Base-by-base conservation (phyloP, 2,113 vertebrate species). In the Channa maculata region DNA sequence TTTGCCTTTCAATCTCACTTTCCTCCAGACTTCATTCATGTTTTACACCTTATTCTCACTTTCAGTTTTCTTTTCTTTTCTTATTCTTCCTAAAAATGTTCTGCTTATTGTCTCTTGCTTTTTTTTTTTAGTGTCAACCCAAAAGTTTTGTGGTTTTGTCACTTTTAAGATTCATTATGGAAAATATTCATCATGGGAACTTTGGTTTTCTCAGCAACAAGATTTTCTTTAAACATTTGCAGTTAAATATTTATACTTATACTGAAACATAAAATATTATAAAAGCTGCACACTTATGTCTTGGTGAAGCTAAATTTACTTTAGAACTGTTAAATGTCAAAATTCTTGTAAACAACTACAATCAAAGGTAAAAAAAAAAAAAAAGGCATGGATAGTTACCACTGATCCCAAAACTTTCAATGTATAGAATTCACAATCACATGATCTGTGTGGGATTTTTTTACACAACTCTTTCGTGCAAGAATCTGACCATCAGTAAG, bases 21-120 rank as follows among this genome's bases (percentile, higher is more conserved):
- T 66, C 14, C 3, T 60, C 12, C 38, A 44, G 2, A 45, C 4
- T 9, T 65, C 6, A 53, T 65, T 79, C 6, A 51, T 3, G 2
- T 41, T 60, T 12, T 15, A 59, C 55, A 39, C 6, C 2, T 34
- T 33, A 24, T 45, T 83, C n/a, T 77, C 43, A 36, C 57, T 72
- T 81, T 63, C 65, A 39, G 2, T 68, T 79, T 78, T 38, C 37
- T 15, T 69, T 55, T 44, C 10, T 8, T 44, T 6, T 41, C 10
- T 24, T 12, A 14, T 34, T 45, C 24, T 24, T 24, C 24, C 24
- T 24, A 24, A 24, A 24, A 24, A 24, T 24, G 24, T 39, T 38
- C 24, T 14, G n/a, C 24, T 5, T 7, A 12, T n/a, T 62, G 44
- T 24, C 10, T 37, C 14, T 62, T 24, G 2, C 24, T 24, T 12